Conservation (phyloP, 2,888 invertebrate species). For the Trachelus iudaicus region DNA sequence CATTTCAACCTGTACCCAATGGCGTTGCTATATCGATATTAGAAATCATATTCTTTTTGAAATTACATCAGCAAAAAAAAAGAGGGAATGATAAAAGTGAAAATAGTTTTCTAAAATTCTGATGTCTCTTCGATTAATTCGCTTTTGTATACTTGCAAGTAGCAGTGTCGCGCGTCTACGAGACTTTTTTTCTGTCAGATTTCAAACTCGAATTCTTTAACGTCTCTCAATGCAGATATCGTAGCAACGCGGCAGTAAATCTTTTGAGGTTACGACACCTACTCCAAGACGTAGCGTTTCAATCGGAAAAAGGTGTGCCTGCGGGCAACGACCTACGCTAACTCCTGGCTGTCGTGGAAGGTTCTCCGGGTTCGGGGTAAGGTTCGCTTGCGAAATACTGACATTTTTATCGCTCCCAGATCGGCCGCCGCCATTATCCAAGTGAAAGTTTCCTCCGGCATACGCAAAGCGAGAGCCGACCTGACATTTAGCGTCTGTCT, state of each 20-base stretch:
- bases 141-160: neutral
- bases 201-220: neutral
- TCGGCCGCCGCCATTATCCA: constrained; percentile 17
- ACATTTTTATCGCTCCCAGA: constrained; percentile 25
- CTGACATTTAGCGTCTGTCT: constrained; percentile 16
- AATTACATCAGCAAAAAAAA: neutral
- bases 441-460: constrained; percentile 30
- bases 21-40: neutral
- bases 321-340: constrained; percentile 36
- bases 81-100: neutral
- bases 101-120: neutral
- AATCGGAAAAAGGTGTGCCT: constrained; percentile 12
- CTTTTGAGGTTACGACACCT: neutral
- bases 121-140: neutral
- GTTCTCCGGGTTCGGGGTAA: constrained; percentile 13
- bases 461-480: neutral
- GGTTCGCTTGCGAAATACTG: constrained; percentile 26
- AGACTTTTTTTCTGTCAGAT: neutral
- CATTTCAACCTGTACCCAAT: neutral
- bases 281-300: neutral
- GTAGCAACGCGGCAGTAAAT: neutral
- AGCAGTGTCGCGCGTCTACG: no score
- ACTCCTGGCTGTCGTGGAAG: constrained; percentile 18
- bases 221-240: neutral
- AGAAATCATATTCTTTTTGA: neutral